Percentiles rank a stretch among this genome's conserved stretches.
Evolutionary conservation across 2,797 vertebrate genomes (phyloP).

Genomic region (Cryptoblepharus egeriae): DNA sequence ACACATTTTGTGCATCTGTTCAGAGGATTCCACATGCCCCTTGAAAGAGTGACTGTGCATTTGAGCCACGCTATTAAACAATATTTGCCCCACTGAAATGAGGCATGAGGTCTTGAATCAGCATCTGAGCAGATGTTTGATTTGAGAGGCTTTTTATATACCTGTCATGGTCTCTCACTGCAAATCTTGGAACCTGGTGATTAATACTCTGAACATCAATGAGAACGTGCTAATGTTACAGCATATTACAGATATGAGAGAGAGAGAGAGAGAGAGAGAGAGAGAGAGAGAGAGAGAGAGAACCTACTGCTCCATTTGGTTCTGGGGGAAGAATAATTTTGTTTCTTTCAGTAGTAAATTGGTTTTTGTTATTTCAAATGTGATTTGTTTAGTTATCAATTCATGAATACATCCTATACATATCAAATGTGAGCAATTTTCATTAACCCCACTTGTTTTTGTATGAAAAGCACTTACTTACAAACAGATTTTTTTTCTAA

Average conservation of each 20-base stretch:
- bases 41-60: conserved; percentile 32
- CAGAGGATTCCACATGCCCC: neutral
- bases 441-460: too few relatives aligned
- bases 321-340: too few relatives aligned
- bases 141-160: conserved; percentile 1
- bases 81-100: conserved; percentile 29
- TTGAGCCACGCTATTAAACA: conserved; percentile 32
- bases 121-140: conserved; percentile 14
- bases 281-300: neutral
- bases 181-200: neutral
- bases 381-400: too few relatives aligned
- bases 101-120: conserved; percentile 16
- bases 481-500: too few relatives aligned
- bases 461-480: too few relatives aligned
- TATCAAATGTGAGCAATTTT: too few relatives aligned
- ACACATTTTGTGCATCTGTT: conserved; percentile 42
- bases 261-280: neutral
- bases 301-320: too few relatives aligned
- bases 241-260: neutral
- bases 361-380: too few relatives aligned
- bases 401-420: too few relatives aligned
- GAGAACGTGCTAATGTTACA: neutral
- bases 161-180: neutral
- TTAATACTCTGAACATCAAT: neutral
- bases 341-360: too few relatives aligned